A percentile compares a stretch with the other conserved stretches of the same genome.
These are phyloP conservation scores for Hirtodrosophila cameraria DNA, from an alignment of 2,888 invertebrate species.

Conservation along the genomic window DNA sequence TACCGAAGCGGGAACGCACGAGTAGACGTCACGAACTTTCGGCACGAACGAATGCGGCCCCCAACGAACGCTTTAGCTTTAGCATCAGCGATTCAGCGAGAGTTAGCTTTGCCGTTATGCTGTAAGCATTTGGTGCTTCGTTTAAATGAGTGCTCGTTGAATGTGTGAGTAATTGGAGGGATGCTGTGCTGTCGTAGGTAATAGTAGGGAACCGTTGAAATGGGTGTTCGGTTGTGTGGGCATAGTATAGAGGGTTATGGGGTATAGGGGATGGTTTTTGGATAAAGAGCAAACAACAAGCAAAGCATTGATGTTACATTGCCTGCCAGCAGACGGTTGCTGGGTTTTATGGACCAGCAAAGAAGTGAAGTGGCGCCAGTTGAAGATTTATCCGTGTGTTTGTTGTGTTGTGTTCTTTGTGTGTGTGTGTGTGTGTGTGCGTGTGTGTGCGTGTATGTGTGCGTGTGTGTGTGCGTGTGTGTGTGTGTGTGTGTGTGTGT, in stretches of 20 bases:
- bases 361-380: constrained; percentile 75
- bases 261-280: constrained; percentile 3
- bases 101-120: constrained; percentile 75
- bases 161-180: constrained; percentile 78
- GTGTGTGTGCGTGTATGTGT: constrained; percentile 49
- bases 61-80: constrained; percentile 28
- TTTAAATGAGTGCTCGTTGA: constrained; percentile 79
- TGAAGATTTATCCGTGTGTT: constrained; percentile 64
- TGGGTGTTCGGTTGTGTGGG: not conserved
- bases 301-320: constrained; percentile 59
- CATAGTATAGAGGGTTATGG: not conserved
- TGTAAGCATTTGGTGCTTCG: constrained; percentile 78
- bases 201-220: not conserved
- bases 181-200: constrained; percentile 34
- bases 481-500: constrained; percentile 9
- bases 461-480: constrained; percentile 6
- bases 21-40: constrained; percentile 46
- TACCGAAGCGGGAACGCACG: constrained; percentile 58
- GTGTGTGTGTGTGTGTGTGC: constrained; percentile 5
- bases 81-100: constrained; percentile 61
- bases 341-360: constrained; percentile 56
- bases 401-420: constrained; percentile 47
- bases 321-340: constrained; percentile 57
- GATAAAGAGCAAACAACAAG: constrained; percentile 67
- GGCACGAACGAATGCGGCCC: constrained; percentile 26